Evolutionary conservation across 2,888 invertebrate genomes (phyloP).

Genomic region (Chamaedrilus cognettii): DNA sequence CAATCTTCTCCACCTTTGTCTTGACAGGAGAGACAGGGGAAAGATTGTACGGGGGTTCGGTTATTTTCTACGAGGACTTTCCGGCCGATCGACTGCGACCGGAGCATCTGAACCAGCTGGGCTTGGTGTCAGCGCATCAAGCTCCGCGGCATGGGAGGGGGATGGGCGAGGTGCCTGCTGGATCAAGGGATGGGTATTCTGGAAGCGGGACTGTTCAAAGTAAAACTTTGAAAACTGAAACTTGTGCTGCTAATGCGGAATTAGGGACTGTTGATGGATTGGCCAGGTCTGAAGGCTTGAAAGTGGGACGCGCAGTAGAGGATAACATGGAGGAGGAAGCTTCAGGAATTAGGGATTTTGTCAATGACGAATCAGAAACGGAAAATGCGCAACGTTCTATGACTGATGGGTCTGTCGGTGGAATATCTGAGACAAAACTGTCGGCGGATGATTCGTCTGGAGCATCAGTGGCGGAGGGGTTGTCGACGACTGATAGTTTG

Average conservation of each 20-base stretch:
- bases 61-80: constrained; percentile 89
- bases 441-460: no score
- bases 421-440: no score
- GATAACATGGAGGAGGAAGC: no score
- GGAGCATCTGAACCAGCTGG: constrained; percentile 67
- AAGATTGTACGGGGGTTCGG: constrained; percentile 91
- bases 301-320: no score
- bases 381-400: no score
- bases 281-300: no score
- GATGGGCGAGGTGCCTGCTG: not conserved
- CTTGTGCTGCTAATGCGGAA: not conserved
- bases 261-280: no score
- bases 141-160: not conserved
- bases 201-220: not conserved
- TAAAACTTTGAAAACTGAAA: not conserved
- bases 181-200: not conserved
- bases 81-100: constrained; percentile 69
- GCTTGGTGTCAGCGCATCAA: constrained; percentile 26
- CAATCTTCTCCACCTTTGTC: constrained; percentile 97
- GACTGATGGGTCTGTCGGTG: no score
- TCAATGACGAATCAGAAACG: no score
- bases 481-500: no score
- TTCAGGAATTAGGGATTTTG: no score
- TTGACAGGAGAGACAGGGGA: constrained; percentile 66
- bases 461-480: no score